These are phyloP conservation scores for Cheumatopsyche charites DNA, from an alignment of 1,140 invertebrate genomes.

Conservation along the genomic window DNA sequence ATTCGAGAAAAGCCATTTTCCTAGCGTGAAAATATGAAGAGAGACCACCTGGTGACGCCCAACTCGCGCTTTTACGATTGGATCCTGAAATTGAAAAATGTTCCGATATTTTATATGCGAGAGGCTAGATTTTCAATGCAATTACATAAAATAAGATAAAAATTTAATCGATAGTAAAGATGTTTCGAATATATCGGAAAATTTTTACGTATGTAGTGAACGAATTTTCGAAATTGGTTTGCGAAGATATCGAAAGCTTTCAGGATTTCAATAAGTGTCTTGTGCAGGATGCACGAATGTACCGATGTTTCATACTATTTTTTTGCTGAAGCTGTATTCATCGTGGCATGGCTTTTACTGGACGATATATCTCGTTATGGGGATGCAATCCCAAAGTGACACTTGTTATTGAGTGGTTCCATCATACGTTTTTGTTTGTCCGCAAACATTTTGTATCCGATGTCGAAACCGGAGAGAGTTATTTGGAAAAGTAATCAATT, in stretches of 20 bases:
- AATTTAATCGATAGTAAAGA: too few relatives aligned
- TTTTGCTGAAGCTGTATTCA: background rate
- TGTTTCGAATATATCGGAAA: too few relatives aligned
- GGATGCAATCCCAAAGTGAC: conserved; percentile 22
- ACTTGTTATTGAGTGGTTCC: conserved; percentile 29
- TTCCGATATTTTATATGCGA: too few relatives aligned
- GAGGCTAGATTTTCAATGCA: too few relatives aligned
- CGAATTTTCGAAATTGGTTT: conserved; percentile 26
- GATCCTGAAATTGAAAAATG: background rate
- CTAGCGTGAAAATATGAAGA: conserved; percentile 5
- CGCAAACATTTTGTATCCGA: conserved; percentile 5
- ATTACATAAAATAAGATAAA: too few relatives aligned
- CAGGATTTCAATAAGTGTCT: conserved; percentile 41
- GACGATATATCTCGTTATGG: conserved; percentile 22
- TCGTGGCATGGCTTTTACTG: background rate
- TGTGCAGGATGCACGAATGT: background rate
- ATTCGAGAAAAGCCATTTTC: conserved; percentile 33
- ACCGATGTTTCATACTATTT: conserved; percentile 10
- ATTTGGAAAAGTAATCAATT: background rate
- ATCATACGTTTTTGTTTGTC: conserved; percentile 17
- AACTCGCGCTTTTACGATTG: conserved; percentile 4
- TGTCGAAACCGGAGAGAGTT: background rate
- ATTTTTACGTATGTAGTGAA: background rate
- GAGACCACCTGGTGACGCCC: background rate
- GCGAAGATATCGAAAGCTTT: conserved; percentile 40